A percentile compares a stretch with the other conserved stretches of the same genome.
Conservation (phyloP, 1,140 invertebrate genomes). For the Papilio dardanus region DNA sequence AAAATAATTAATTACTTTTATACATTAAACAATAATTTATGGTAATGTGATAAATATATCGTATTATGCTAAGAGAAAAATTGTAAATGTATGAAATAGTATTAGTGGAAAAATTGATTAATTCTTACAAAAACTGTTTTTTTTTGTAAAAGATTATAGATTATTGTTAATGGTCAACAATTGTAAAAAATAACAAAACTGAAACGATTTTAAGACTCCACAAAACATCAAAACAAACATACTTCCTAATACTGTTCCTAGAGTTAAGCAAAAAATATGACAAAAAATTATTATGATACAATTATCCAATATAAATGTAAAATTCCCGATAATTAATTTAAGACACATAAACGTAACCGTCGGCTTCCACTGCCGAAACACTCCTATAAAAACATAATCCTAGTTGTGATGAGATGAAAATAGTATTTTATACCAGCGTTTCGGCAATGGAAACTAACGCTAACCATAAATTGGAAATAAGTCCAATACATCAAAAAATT, state of each 20-base stretch:
- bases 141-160: too few relatives aligned
- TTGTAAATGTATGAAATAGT: background rate
- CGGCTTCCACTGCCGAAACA: background rate
- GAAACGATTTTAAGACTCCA: background rate
- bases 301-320: background rate
- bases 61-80: conserved; percentile 11
- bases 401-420: too few relatives aligned
- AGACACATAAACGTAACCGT: background rate
- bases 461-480: background rate
- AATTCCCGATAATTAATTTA: background rate
- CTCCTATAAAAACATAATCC: too few relatives aligned
- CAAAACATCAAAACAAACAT: background rate
- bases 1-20: background rate
- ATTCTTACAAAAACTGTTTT: too few relatives aligned
- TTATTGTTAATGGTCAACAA: background rate
- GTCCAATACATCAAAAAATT: background rate
- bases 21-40: background rate
- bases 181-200: background rate
- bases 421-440: background rate
- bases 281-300: conserved; percentile 11
- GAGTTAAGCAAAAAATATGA: background rate
- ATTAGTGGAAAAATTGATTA: background rate
- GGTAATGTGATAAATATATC: background rate
- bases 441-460: background rate
- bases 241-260: background rate